Evolutionary conservation across 2,113 vertebrate genomes (phyloP), one percentile per base, ranked within the genome.

Genomic region (Scalopus aquaticus): DNA sequence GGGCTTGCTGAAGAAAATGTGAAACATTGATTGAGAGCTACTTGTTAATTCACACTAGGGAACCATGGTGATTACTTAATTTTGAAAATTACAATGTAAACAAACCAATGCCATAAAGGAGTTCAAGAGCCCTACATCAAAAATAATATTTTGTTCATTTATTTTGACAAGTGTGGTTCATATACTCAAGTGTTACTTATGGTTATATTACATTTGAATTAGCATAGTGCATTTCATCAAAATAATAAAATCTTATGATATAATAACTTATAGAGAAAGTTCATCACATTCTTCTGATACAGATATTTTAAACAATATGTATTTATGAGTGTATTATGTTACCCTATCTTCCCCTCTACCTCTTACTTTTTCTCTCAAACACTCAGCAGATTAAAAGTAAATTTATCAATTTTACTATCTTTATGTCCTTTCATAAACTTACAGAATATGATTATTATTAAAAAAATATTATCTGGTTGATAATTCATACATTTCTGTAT

Each of bases 1-100:
- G 77, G 46, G 84, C 69, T 94, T 92, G 65, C 84, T 79, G 93
- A 95, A 95, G 93, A 86, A 95, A 96, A 88, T 65, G 56, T 20
- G 73, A 92, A 95, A 72, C 93, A 74, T 1, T 96, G 96, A 94
- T 91, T 94, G 95, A 97, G 95, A 95, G 88, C 88, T 96, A 65
- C 92, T 97, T 95, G 95, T 95, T 97, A 97, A 91, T 95, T 97
- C 95, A 93, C 93, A 93, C 95, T 78, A 82, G 96, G 95, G 94
- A 93, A 83, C 69, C 90, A 81, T n/a, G 77, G 49, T 93, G 93
- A 96, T 96, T 78, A 96, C 81, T 97, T 97, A 96, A 97, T 97
- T 97, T 97, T 94, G 81, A 96, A 97, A 97, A 97, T 95, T 97
- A 79, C 82, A 96, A 97, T 78, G 91, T 96, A 97, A 97, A 97